Conservation (phyloP, 2,113 vertebrate species). For the Oncorhynchus masou region DNA sequence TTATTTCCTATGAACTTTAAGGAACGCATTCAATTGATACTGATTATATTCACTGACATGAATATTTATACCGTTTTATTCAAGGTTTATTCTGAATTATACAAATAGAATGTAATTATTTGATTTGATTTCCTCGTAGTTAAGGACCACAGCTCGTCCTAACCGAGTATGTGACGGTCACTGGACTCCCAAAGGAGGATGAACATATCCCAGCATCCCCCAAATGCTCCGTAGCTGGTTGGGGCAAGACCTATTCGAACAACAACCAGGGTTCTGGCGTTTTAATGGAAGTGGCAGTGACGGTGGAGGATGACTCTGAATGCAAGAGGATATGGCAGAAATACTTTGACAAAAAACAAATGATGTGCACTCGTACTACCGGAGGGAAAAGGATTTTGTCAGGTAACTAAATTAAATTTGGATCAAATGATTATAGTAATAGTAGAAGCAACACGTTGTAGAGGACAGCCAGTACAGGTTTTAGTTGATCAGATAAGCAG, state of each 20-base stretch:
- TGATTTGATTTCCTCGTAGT: constrained; percentile 30
- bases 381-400: constrained; percentile 45
- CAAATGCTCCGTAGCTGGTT: constrained; percentile 56
- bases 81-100: too few relatives aligned
- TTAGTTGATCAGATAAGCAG: too few relatives aligned
- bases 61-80: too few relatives aligned
- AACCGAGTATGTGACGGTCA: constrained; percentile 35
- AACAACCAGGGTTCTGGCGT: not conserved
- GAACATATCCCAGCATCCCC: constrained; percentile 10
- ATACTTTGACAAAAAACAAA: constrained; percentile 20
- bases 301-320: not conserved
- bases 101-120: too few relatives aligned
- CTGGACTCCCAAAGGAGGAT: constrained; percentile 38
- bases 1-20: not conserved
- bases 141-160: constrained; percentile 45
- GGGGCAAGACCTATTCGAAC: constrained; percentile 28
- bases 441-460: not conserved
- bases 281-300: constrained; percentile 49
- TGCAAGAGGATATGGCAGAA: constrained; percentile 33
- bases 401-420: constrained; percentile 34
- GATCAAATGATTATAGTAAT: not conserved
- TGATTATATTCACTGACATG: too few relatives aligned
- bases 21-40: too few relatives aligned
- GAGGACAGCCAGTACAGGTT: not conserved
- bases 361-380: constrained; percentile 58